These are phyloP conservation scores for Misgurnus anguillicaudatus DNA, from an alignment of 2,113 vertebrate genomes.

Conservation along the genomic window DNA sequence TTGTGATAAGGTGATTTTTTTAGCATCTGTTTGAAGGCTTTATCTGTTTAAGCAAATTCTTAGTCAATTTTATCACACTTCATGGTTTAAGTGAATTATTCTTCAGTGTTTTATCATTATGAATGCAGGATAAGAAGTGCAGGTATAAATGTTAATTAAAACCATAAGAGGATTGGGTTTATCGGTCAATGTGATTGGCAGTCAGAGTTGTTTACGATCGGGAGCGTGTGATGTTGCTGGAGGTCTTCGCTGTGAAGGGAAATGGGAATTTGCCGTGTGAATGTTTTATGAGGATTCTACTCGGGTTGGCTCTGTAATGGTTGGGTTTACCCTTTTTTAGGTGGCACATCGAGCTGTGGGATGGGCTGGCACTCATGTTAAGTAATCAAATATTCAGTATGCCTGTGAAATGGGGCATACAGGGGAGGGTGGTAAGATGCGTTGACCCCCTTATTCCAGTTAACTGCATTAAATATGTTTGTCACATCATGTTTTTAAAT, in stretches of 20 bases:
- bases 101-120: background rate
- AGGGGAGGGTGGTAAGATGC: no score
- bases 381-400: background rate
- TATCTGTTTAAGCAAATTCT: background rate
- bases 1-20: background rate
- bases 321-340: background rate
- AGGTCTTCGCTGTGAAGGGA: conserved; percentile 29
- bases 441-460: no score
- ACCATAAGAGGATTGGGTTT: background rate
- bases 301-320: background rate
- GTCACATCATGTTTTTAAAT: no score
- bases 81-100: conserved; percentile 32
- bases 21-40: background rate
- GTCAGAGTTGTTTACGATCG: background rate
- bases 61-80: conserved; percentile 18
- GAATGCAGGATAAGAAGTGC: no score
- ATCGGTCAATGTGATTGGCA: background rate
- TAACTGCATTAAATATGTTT: no score
- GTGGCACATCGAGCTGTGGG: background rate
- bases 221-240: background rate
- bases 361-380: background rate
- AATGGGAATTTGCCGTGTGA: conserved; percentile 45
- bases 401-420: background rate
- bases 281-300: conserved; percentile 45
- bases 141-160: background rate